A percentile compares a stretch with the other conserved stretches of the same genome.
These are phyloP conservation scores for Melospiza melodia DNA, from an alignment of 2,113 vertebrate genomes.

Conservation along the genomic window DNA sequence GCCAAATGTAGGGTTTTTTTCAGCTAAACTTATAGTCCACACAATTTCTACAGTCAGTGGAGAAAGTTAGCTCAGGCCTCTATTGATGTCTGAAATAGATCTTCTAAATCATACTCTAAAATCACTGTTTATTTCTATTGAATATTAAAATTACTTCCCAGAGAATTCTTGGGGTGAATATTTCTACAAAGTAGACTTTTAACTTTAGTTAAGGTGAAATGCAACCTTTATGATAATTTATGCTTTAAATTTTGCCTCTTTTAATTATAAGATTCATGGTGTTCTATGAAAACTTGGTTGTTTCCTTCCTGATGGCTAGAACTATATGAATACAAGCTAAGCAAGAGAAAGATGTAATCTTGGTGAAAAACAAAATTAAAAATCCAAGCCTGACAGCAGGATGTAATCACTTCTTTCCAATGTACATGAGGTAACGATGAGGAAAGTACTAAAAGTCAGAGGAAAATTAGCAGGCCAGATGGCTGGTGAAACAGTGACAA, in stretches of 20 bases:
- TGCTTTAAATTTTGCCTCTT: not conserved
- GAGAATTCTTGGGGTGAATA: not conserved
- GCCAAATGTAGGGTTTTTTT: not conserved
- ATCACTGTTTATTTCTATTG: not conserved
- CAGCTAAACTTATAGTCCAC: not conserved
- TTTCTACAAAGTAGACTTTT: not conserved
- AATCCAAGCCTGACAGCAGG: constrained; percentile 5
- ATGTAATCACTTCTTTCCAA: constrained; percentile 29
- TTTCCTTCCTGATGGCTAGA: not conserved
- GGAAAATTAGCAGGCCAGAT: constrained; percentile 53
- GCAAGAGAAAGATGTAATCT: not conserved
- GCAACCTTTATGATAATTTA: not conserved
- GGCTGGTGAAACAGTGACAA: constrained; percentile 40
- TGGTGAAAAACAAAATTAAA: not conserved
- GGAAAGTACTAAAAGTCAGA: constrained; percentile 44
- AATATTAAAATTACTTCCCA: not conserved
- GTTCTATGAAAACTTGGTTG: not conserved
- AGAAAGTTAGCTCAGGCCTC: not conserved
- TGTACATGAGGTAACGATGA: constrained; percentile 40
- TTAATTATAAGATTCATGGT: not conserved
- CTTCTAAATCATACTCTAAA: not conserved
- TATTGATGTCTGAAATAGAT: not conserved
- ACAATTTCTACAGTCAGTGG: not conserved
- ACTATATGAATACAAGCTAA: not conserved
- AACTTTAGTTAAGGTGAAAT: not conserved